These are phyloP conservation scores for Xenentodon cancila DNA, from an alignment of 2,797 vertebrate genomes.

Conservation along the genomic window DNA sequence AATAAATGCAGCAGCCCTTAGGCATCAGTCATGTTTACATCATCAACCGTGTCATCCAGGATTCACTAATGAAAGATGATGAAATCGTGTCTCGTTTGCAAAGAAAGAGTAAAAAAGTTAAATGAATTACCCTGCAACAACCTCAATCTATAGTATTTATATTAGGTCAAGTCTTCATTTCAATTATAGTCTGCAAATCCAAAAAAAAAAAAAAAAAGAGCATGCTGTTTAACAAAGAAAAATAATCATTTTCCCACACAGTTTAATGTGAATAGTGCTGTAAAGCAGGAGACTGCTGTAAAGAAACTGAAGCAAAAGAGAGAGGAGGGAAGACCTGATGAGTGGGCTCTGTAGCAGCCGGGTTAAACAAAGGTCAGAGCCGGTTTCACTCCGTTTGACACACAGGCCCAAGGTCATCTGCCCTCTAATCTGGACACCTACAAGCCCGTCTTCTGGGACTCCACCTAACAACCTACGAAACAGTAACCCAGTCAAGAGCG, in stretches of 20 bases:
- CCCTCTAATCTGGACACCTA: slow-evolving; percentile 8
- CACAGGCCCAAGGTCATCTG: slow-evolving; percentile 39
- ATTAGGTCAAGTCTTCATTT: slow-evolving; percentile 36
- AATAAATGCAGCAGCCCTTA: slow-evolving; percentile 43
- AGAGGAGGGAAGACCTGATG: neutral
- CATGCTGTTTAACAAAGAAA: neutral
- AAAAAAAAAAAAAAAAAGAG: slow-evolving; percentile 8
- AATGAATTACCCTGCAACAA: slow-evolving; percentile 27
- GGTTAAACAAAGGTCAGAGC: slow-evolving; percentile 44
- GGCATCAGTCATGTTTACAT: slow-evolving; percentile 69
- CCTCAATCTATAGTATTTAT: slow-evolving; percentile 11
- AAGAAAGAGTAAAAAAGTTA: slow-evolving; percentile 29
- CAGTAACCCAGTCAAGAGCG: slow-evolving; percentile 18
- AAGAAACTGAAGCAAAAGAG: slow-evolving; percentile 6
- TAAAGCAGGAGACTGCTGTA: slow-evolving; percentile 3
- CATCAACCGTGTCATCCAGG: slow-evolving; percentile 63
- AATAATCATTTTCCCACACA: slow-evolving; percentile 26
- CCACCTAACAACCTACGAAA: slow-evolving; percentile 34
- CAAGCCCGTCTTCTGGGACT: slow-evolving; percentile 25
- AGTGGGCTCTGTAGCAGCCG: slow-evolving; percentile 5
- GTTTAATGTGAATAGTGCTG: slow-evolving; percentile 33
- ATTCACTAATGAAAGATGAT: slow-evolving; percentile 63
- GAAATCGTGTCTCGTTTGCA: slow-evolving; percentile 61
- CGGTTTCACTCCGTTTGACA: slow-evolving; percentile 34
- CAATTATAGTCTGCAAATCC: slow-evolving; percentile 28